Evolutionary conservation across 23 tunicate species (phyloP), one percentile per base, ranked within the genome.

Genomic region (Trididemnum nubilum): DNA sequence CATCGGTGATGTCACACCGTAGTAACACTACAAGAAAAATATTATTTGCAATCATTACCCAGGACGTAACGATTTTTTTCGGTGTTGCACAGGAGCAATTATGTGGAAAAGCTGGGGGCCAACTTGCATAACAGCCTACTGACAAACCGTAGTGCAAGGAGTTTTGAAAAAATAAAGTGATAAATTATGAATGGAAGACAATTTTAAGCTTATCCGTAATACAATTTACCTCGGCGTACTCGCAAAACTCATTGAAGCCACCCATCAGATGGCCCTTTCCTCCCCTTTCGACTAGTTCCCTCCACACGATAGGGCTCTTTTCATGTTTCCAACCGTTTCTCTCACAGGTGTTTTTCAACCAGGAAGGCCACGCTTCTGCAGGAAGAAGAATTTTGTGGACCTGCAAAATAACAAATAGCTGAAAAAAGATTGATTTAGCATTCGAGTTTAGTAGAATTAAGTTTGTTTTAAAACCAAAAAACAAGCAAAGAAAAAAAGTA

Each of bases 231-330:
- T 93, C 38, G 22, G 98, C 98, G 80, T 93, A 93, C 80, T 93
- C 98, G 74, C 85, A 51, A 50, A 93, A 93, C 64, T 93, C 98
- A 80, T 93, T 93, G 65, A 87, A 88, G 22, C 98, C 98, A 9
- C 98, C 98, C 34, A 93, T 73, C 19, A 87, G 65, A 35, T 51
- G 34, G 32, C 98, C 98, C 50, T 93, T 93, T 65, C 98, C 98
- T 65, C 98, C 98, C 74, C 98, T 51, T 34, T 93, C 93, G 7
- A 93, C 89, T 40, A 93, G 54, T 74, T 93, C 98, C 31, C 98
- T 73, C 98, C 98, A 93, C 36, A 93, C 86, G 37, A 93, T 87
- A 5, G 98, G 98, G 76, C 98, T 93, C 59, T 93, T 88, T 2
- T 15, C 51, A 49, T 93, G 98, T 15, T 35, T 57, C 98, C 98